Evolutionary conservation across 53 echinoderm and acorn worm species (phyloP), one percentile per base, ranked within the genome.

Genomic region (Astropecten irregularis): DNA sequence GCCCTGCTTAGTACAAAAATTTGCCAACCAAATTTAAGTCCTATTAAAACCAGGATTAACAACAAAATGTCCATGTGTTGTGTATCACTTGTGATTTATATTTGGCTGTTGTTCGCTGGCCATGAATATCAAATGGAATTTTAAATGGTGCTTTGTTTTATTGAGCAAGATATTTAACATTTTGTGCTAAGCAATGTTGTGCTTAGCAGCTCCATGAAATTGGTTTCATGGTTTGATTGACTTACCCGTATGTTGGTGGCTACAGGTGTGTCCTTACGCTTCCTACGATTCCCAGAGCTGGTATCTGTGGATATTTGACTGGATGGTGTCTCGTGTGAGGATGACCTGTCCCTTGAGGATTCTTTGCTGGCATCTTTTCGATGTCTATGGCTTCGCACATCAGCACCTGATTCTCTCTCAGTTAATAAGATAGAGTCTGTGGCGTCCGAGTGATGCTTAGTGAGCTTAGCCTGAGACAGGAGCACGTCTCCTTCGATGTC

Each of bases 401-500:
- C 74, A 21, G 36, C 36, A 57, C 25, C 28, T 1, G 40, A 56
- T 25, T 56, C 53, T 39, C 8, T 35, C 16, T 39, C 57, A 39
- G 57, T 19, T n/a, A 56, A 2, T 13, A 74, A 9, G 32, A 37
- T 39, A 40, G 74, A 34, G 19, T 74, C 74, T 2, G 35, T 18
- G 6, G 11, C 6, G 6, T 6, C 11, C 25, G 74, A 22, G 16
- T 57, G 58, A 13, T 74, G 56, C 35, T 64, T 64, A 36, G 56
- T 6, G 15, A 74, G 57, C 15, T 73, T 73, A 54, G 11, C 22
- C 13, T 73, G 73, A 8, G 73, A 73, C 3, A 21, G 73, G 3
- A 67, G 64, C 19, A 91, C 87, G 23, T 91, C 91, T 8, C 85
- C 82, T 51, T 92, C 92, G 6, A 89, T 81, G 54, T 92, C 92